Base-by-base conservation (phyloP, 2,113 vertebrate genomes). In the Damaliscus lunatus region DNA sequence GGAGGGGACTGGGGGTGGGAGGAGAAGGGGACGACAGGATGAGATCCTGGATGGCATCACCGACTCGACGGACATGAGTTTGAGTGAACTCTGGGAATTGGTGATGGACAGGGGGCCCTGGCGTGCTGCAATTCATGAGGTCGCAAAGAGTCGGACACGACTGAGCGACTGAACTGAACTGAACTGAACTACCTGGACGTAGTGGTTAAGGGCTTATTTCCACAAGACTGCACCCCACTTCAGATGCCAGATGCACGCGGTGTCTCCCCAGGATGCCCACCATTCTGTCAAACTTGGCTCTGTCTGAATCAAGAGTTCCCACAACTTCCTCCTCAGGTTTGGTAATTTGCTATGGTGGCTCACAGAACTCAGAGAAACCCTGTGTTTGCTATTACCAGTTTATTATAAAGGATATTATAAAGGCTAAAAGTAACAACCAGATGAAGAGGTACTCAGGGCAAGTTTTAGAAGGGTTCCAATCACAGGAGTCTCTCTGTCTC, bases 61-160 rank as follows among this genome's bases (percentile, higher is more conserved):
- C 0, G 23, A 25, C 55, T 25, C 1, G 3, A 57, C 0, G 9
- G 23, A 25, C 23, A 4, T 57, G 9, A 57, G 9, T 57, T 23
- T 57, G 55, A 25, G 55, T 57, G 55, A 57, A 57, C 55, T 25
- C 23, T 1, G 0, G 9, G 55, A 57, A 23, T 4, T 57, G 55
- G 55, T 25, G 55, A 57, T 57, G 10, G 55, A 57, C 23, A 57
- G 55, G 23, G 21, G 8, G 23, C 3, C 55, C 55, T 57, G 55
- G 55, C 0, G 55, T 2, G 3, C 55, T 57, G 55, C 3, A 4
- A 11, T 57, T 57, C 55, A 57, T 25, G 55, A 23, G 55, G 3
- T 25, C 21, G 2, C 57, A 27, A 59, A 59, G 57, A 59, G 57
- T 59, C 4, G 9, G 57, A 59, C 57, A 59, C 0, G 11, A 57